phyloP scores from a whole-genome alignment of 2,113 vertebrate species.

The Urocynchramus pylzowi region DNA sequence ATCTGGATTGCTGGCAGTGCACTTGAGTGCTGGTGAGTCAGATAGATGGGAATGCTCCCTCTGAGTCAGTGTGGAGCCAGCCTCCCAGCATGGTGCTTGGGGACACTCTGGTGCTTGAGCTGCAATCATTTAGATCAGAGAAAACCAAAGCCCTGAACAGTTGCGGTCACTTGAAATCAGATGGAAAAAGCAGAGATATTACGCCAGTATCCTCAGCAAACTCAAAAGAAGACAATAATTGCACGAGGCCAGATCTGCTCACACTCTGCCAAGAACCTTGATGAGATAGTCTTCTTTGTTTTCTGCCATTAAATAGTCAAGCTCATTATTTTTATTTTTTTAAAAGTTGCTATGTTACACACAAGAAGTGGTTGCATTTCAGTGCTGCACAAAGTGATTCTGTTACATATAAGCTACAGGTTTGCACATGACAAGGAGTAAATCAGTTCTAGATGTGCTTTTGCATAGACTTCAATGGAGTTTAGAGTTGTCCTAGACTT shows the following conservation, averaged over 20 bases:
- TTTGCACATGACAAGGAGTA: background rate
- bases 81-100: conserved; percentile 63
- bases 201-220: conserved; percentile 23
- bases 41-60: conserved; percentile 61
- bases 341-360: background rate
- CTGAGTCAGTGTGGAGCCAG: conserved; percentile 62
- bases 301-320: conserved; percentile 32
- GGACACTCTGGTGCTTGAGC: conserved; percentile 61
- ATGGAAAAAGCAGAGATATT: conserved; percentile 40
- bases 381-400: background rate
- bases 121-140: conserved; percentile 64
- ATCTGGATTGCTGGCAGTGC: conserved; percentile 60
- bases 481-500: background rate
- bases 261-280: conserved; percentile 21
- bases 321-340: background rate
- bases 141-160: conserved; percentile 52
- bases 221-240: conserved; percentile 31
- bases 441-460: background rate
- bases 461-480: background rate
- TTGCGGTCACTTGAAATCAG: conserved; percentile 62
- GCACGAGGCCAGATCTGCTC: conserved; percentile 9
- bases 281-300: conserved; percentile 43
- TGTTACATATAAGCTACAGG: background rate
- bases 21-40: conserved; percentile 54
- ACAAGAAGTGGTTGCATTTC: background rate